These are phyloP conservation scores for Tachina fera DNA, from an alignment of 2,888 invertebrate species.

Conservation along the genomic window DNA sequence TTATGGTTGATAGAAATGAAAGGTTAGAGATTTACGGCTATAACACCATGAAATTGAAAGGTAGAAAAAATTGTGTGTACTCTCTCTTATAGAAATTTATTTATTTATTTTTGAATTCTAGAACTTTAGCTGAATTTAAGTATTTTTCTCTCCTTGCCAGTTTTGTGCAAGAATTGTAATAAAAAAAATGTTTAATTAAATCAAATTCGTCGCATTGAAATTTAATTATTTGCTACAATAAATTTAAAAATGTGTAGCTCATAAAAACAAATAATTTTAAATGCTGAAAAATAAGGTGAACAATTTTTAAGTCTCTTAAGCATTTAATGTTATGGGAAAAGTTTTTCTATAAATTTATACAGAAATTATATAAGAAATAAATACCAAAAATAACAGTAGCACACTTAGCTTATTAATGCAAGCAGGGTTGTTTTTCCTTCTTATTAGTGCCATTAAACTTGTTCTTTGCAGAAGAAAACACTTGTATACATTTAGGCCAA, in stretches of 20 bases:
- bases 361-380: background rate
- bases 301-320: background rate
- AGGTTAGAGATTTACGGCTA: no score
- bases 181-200: background rate
- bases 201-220: no score
- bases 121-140: background rate
- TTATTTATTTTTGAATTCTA: background rate
- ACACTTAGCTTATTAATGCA: background rate
- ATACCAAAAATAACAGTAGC: background rate
- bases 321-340: background rate
- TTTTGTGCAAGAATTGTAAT: no score
- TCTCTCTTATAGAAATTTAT: background rate
- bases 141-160: background rate
- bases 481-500: conserved; percentile 6
- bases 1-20: background rate
- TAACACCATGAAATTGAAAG: no score
- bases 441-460: background rate
- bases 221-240: no score
- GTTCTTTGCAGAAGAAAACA: background rate
- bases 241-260: background rate
- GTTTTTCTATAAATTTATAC: background rate
- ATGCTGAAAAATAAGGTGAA: background rate
- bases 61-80: background rate
- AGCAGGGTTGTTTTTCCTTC: no score
- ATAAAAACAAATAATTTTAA: background rate